phyloP scores from a whole-genome alignment of 2,888 invertebrate species.

The Galeruca laticollis region DNA sequence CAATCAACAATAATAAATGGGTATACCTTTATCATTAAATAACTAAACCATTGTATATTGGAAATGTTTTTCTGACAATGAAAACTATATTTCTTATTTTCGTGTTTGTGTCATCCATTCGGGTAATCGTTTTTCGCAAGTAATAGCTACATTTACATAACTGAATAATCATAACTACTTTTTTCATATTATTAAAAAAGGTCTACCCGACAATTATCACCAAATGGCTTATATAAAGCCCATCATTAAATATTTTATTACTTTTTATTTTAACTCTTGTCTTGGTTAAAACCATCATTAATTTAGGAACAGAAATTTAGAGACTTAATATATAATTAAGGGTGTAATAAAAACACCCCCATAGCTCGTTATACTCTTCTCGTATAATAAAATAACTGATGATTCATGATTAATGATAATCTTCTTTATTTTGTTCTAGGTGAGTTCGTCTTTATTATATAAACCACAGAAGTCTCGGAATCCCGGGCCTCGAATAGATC shows the following conservation, averaged over 20 bases:
- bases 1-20: too few relatives aligned
- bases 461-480: too few relatives aligned
- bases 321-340: conserved; percentile 18
- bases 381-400: neutral
- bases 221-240: neutral
- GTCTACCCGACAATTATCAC: neutral
- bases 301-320: conserved; percentile 4
- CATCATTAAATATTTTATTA: conserved; percentile 8
- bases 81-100: too few relatives aligned
- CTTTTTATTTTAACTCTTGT: neutral
- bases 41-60: too few relatives aligned
- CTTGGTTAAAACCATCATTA: conserved; percentile 8
- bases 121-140: too few relatives aligned
- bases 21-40: too few relatives aligned
- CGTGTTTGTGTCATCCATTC: too few relatives aligned
- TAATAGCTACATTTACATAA: neutral
- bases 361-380: neutral
- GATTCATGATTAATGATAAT: conserved; percentile 8
- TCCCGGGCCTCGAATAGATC: too few relatives aligned
- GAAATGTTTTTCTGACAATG: too few relatives aligned
- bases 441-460: neutral
- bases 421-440: conserved; percentile 13
- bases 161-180: neutral
- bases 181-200: neutral
- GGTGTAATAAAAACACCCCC: conserved; percentile 19